Evolutionary conservation across 2,113 vertebrate species (phyloP).

Genomic region (Rostratula benghalensis): DNA sequence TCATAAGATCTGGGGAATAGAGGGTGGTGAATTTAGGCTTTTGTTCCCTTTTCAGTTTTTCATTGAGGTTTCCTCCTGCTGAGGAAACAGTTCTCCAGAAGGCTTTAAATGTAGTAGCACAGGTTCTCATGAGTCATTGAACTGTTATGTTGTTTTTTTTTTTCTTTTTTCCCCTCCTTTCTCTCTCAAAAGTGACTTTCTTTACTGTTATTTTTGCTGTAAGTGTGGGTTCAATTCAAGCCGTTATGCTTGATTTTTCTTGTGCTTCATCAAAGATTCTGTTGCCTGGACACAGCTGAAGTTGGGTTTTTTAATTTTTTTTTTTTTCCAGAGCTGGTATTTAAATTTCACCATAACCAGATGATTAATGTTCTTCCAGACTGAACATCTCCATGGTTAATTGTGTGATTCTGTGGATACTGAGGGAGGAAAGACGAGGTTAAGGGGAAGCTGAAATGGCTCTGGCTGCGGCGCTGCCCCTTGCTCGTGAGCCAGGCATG

Average conservation of each 20-base stretch:
- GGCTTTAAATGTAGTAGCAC: not conserved
- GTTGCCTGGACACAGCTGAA: slow-evolving; percentile 47
- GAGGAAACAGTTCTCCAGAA: not conserved
- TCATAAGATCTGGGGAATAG: not conserved
- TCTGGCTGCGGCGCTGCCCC: not conserved
- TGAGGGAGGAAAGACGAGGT: not conserved
- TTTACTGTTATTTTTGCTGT: not conserved
- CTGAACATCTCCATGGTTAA: slow-evolving; percentile 18
- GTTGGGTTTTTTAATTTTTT: not conserved
- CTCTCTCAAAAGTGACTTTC: not conserved
- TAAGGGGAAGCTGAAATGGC: not conserved
- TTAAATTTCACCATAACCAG: not conserved
- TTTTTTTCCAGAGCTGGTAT: not conserved
- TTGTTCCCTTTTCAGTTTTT: not conserved
- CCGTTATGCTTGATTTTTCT: not conserved
- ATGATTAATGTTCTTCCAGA: slow-evolving; percentile 46
- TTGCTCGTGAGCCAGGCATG: not conserved
- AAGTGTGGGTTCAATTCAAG: slow-evolving; percentile 30
- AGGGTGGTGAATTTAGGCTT: not conserved
- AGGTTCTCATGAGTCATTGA: not conserved
- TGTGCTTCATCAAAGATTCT: slow-evolving; percentile 12
- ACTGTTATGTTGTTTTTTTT: not conserved
- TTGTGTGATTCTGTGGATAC: not conserved
- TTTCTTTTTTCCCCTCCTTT: not conserved
- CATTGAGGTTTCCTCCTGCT: not conserved